Conservation (phyloP, 2,888 invertebrate species). For the Eilema caniola region DNA sequence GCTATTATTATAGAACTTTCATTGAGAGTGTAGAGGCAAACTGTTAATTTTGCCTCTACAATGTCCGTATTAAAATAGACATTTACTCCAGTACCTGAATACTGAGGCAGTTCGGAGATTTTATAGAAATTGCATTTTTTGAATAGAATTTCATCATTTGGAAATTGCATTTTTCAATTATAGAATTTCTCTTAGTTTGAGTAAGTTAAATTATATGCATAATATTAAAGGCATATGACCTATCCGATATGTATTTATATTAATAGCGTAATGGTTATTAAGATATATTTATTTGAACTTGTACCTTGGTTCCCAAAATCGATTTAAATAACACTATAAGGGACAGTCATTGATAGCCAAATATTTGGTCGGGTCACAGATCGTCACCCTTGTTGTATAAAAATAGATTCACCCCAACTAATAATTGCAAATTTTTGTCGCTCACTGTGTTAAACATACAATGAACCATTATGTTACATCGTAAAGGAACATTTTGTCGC, state of each 20-base stretch:
- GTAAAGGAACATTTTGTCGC: conserved; percentile 36
- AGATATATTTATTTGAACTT: neutral
- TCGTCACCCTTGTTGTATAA: conserved; percentile 65
- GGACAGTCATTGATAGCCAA: conserved; percentile 61
- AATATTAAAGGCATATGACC: neutral
- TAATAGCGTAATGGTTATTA: neutral
- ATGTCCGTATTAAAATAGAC: neutral
- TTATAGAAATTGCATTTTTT: too few relatives aligned
- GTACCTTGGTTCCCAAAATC: conserved; percentile 26
- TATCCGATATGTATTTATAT: neutral
- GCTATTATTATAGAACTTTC: too few relatives aligned
- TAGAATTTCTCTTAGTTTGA: too few relatives aligned
- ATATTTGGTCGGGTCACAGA: conserved; percentile 74
- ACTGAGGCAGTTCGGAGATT: too few relatives aligned
- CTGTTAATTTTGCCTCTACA: neutral
- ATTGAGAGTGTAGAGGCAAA: neutral
- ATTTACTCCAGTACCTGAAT: neutral
- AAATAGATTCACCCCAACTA: conserved; percentile 74
- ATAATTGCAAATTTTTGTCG: conserved; percentile 74
- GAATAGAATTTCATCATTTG: too few relatives aligned
- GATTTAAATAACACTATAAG: conserved; percentile 46
- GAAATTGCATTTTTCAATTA: too few relatives aligned
- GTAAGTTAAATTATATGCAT: too few relatives aligned
- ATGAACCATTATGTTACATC: conserved; percentile 51
- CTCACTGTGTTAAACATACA: conserved; percentile 57